Evolutionary conservation across 2,888 invertebrate species (phyloP).

Genomic region (Metalampra italica): DNA sequence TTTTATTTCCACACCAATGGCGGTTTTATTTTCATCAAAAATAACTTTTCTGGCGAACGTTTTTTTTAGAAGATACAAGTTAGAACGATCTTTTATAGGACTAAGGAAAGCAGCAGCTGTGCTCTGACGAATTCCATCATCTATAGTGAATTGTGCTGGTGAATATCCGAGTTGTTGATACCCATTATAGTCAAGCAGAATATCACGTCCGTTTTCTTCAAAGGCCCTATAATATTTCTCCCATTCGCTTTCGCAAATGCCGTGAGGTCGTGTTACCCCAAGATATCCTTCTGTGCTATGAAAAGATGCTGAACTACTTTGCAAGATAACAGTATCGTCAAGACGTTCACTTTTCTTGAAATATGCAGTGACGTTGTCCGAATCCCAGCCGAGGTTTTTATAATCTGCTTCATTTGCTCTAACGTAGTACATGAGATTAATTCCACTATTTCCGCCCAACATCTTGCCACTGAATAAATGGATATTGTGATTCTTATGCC

Average conservation of each 20-base stretch:
- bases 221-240: constrained; percentile 43
- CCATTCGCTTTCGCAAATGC: constrained; percentile 37
- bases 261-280: constrained; percentile 31
- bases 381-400: constrained; percentile 76
- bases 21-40: constrained; percentile 23
- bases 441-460: constrained; percentile 81
- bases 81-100: constrained; percentile 25
- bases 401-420: constrained; percentile 82
- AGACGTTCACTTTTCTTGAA: constrained; percentile 34
- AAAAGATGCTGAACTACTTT: constrained; percentile 37
- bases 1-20: constrained; percentile 32
- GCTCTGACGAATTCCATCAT: constrained; percentile 29
- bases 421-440: constrained; percentile 83
- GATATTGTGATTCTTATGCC: constrained; percentile 22
- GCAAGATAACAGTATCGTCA: constrained; percentile 15
- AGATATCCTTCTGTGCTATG: constrained; percentile 26
- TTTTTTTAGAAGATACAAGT: constrained; percentile 33
- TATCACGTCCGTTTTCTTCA: constrained; percentile 28
- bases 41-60: constrained; percentile 32
- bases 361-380: constrained; percentile 28
- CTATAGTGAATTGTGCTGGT: constrained; percentile 23
- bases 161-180: constrained; percentile 30
- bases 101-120: constrained; percentile 29
- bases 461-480: constrained; percentile 79
- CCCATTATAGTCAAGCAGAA: constrained; percentile 32